Evolutionary conservation across 1,140 invertebrate species (phyloP).

Genomic region (Dryas iulia): DNA sequence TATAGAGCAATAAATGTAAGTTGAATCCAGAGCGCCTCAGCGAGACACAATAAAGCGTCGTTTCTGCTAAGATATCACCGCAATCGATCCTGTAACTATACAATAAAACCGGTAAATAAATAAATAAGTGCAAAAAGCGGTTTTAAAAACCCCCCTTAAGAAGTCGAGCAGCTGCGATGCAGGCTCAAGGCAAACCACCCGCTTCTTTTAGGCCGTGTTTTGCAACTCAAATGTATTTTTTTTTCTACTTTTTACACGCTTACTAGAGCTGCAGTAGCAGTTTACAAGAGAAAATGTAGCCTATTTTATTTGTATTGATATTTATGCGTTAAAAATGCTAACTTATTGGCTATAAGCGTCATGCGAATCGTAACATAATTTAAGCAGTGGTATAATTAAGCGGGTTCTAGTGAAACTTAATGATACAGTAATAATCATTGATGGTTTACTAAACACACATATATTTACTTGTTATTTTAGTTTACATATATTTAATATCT

Average conservation of each 20-base stretch:
- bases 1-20: conserved; percentile 6
- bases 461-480: background rate
- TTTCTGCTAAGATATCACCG: conserved; percentile 10
- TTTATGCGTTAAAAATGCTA: conserved; percentile 26
- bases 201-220: conserved; percentile 63
- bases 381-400: conserved; percentile 21
- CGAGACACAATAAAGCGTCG: conserved; percentile 23
- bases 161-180: conserved; percentile 56
- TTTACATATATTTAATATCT: background rate
- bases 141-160: conserved; percentile 65
- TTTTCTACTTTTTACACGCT: conserved; percentile 36
- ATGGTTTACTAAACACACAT: background rate
- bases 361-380: conserved; percentile 12
- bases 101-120: conserved; percentile 68
- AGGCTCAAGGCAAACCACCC: conserved; percentile 67
- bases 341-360: conserved; percentile 24
- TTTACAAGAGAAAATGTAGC: conserved; percentile 27
- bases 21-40: conserved; percentile 13
- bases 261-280: conserved; percentile 38
- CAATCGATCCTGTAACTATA: conserved; percentile 42
- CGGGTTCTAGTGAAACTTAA: conserved; percentile 1
- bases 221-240: conserved; percentile 63
- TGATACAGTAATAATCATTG: conserved; percentile 7
- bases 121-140: conserved; percentile 69
- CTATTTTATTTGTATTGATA: conserved; percentile 22